These are phyloP conservation scores for Eustalomyia histrio DNA, from an alignment of 2,888 invertebrate species.

Conservation along the genomic window DNA sequence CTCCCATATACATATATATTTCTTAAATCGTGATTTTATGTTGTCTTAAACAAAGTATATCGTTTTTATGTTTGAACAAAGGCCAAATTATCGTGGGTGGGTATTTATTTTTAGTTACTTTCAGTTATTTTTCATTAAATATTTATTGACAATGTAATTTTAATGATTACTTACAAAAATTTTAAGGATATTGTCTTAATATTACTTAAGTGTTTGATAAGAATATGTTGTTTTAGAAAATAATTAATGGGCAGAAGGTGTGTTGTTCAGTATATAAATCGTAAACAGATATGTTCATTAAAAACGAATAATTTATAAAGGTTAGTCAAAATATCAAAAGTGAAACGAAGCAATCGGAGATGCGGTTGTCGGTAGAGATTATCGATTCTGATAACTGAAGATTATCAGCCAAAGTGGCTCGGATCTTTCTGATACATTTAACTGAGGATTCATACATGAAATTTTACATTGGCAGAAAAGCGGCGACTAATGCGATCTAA, in stretches of 20 bases:
- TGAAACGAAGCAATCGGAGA: too few relatives aligned
- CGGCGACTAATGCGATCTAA: too few relatives aligned
- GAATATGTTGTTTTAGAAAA: not conserved
- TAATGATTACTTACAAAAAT: not conserved
- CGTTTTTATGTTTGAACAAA: not conserved
- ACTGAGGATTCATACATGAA: too few relatives aligned
- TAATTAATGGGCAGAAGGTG: not conserved
- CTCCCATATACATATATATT: conserved; percentile 26
- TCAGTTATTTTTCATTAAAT: conserved; percentile 2
- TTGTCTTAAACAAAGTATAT: not conserved
- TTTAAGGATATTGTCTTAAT: not conserved
- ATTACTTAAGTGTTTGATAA: not conserved
- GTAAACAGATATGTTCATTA: not conserved
- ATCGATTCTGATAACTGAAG: too few relatives aligned
- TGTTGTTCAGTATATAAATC: not conserved
- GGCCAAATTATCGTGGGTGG: conserved; percentile 18
- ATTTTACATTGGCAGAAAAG: too few relatives aligned
- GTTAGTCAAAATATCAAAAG: too few relatives aligned
- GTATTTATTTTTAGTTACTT: conserved; percentile 10
- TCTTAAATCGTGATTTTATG: not conserved
- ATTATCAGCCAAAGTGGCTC: too few relatives aligned
- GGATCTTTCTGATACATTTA: too few relatives aligned
- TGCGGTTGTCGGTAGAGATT: too few relatives aligned
- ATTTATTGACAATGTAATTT: conserved; percentile 1
- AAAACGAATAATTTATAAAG: too few relatives aligned